These are phyloP conservation scores for Buphagus erythrorhynchus DNA, from an alignment of 2,797 vertebrate species.

Conservation along the genomic window DNA sequence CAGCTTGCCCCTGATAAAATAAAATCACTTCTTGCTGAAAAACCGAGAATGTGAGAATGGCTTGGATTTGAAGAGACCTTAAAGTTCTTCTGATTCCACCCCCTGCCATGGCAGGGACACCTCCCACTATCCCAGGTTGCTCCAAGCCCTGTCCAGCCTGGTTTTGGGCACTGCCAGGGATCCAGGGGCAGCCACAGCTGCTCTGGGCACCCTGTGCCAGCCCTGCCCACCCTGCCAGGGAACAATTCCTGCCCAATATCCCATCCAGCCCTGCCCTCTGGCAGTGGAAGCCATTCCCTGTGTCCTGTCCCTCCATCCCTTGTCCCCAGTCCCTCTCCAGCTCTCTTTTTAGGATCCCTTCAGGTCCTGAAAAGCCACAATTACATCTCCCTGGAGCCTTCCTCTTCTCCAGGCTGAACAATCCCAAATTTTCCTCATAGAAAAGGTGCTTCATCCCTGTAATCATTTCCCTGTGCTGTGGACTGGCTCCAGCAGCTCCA, in stretches of 20 bases:
- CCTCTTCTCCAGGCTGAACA: neutral
- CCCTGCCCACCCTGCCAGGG: rapidly evolving
- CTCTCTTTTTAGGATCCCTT: neutral
- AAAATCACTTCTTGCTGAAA: neutral
- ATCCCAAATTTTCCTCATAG: neutral
- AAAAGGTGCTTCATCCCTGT: neutral
- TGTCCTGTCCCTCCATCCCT: neutral
- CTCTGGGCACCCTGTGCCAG: neutral
- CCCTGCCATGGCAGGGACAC: neutral
- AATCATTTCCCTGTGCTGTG: neutral
- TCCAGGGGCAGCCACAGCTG: neutral
- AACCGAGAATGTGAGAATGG: neutral
- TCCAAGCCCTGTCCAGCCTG: rapidly evolving
- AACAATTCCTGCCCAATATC: neutral
- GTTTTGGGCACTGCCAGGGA: neutral
- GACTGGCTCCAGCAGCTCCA: neutral
- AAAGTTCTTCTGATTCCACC: too few relatives aligned
- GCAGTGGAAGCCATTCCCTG: neutral
- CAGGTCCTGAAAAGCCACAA: neutral
- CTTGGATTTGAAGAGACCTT: neutral
- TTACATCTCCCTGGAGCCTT: neutral
- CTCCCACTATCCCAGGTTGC: rapidly evolving
- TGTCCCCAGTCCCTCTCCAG: neutral
- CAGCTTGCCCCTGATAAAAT: neutral
- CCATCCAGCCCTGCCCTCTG: rapidly evolving